phyloP scores from a whole-genome alignment of 2,113 vertebrate species.

The Ophiodon elongatus region DNA sequence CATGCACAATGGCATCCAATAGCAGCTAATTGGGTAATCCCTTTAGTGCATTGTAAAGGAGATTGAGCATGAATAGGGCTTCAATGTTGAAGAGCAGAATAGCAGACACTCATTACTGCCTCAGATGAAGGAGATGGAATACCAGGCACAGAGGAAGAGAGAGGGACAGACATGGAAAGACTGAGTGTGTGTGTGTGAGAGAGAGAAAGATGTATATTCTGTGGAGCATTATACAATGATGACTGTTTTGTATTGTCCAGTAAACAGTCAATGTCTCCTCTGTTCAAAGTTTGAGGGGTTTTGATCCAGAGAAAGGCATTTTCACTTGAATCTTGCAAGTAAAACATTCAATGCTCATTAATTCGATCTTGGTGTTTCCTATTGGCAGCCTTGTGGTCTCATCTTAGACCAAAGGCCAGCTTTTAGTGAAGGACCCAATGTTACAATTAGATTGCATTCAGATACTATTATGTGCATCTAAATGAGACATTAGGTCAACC shows the following conservation, averaged over 20 bases:
- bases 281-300: constrained; percentile 31
- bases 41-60: constrained; percentile 82
- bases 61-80: constrained; percentile 78
- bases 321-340: constrained; percentile 19
- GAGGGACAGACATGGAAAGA: constrained; percentile 39
- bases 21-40: constrained; percentile 83
- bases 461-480: constrained; percentile 58
- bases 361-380: constrained; percentile 36
- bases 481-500: constrained; percentile 73
- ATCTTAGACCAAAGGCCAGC: constrained; percentile 51
- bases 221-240: constrained; percentile 52
- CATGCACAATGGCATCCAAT: constrained; percentile 67
- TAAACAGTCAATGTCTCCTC: constrained; percentile 35
- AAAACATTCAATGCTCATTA: constrained; percentile 51
- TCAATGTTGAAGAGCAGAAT: constrained; percentile 74
- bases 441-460: constrained; percentile 67
- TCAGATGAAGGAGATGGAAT: constrained; percentile 69
- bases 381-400: constrained; percentile 19
- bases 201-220: constrained; percentile 61
- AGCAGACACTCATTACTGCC: constrained; percentile 78
- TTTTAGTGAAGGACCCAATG: constrained; percentile 58
- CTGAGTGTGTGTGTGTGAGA: constrained; percentile 1
- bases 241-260: constrained; percentile 37
- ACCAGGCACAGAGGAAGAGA: constrained; percentile 64
- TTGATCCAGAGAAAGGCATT: constrained; percentile 11